Evolutionary conservation across 2,113 vertebrate genomes (phyloP), one percentile per base, ranked within the genome.

Genomic region (Pelodiscus sinensis): DNA sequence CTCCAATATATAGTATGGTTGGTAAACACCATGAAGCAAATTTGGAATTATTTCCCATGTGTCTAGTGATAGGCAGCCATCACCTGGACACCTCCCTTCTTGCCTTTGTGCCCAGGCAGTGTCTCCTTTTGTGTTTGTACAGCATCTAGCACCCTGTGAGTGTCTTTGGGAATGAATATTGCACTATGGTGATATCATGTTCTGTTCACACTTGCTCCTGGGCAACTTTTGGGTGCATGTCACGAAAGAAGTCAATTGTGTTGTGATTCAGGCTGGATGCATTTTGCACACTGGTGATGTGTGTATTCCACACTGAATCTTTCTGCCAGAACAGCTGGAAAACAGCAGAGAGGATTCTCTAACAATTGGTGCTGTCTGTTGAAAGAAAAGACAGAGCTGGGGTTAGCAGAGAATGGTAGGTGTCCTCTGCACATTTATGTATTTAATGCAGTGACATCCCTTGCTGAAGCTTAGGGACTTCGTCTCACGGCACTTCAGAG

Each of bases 371-470:
- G 90, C 62, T 35, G 90, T 92, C 94, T 78, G 84, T 88, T 89
- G 95, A 86, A 78, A 90, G 85, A 89, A 86, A 94, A 90, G 94
- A 81, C 65, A 27, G 95, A 77, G 93, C 86, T 83, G 89, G 86
- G 79, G 92, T 95, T 96, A 95, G 93, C 94, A 94, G 89, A 90
- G 92, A 83, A 0, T 25, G 94, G 91, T 57, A 56, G 92, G 92
- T 94, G 91, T 88, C 88, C 88, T 92, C 92, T 91, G 87, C 92
- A 92, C 94, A 91, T 95, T 94, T 94, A 92, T 90, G 91, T 90
- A 93, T 60, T 90, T 92, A 97, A 95, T 93, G 88, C 83, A 94
- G 94, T 82, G 94, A 90, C 93, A 93, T 90, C 86, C 94, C 88
- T 88, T 82, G 93, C 96, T 95, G 38, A 85, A 92, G 84, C 93